Percentiles rank a stretch among this genome's conserved stretches.
These are phyloP conservation scores for Eledona agricola DNA, from an alignment of 2,888 invertebrate genomes.

Conservation along the genomic window DNA sequence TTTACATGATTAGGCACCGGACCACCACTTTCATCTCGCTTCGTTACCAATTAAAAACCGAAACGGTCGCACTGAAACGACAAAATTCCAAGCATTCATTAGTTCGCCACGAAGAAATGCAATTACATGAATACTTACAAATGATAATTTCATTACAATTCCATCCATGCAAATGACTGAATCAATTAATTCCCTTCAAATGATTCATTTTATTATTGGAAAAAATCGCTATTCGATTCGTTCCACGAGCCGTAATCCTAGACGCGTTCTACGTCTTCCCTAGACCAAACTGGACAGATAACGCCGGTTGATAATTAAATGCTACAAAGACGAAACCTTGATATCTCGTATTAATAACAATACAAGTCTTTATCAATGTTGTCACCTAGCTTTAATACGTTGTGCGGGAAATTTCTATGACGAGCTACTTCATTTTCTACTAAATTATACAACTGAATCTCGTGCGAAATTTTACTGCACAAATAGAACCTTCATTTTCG, in stretches of 20 bases:
- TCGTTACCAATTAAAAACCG: slow-evolving; percentile 6
- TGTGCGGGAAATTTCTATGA: no score
- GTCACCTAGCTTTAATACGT: no score
- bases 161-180: no score
- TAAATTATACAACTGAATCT: no score
- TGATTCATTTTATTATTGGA: no score
- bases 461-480: no score
- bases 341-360: background rate
- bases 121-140: slow-evolving; percentile 7
- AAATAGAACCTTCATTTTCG: no score
- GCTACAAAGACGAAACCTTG: background rate
- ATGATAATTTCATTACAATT: slow-evolving; percentile 8
- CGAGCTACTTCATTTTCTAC: no score
- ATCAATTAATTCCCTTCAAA: no score
- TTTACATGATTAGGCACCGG: slow-evolving; percentile 17
- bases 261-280: background rate
- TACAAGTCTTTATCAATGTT: background rate
- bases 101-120: background rate
- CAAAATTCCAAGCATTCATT: no score
- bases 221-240: background rate
- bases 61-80: no score
- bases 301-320: slow-evolving; percentile 1
- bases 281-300: background rate
- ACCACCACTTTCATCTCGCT: slow-evolving; percentile 2
- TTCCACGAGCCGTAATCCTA: background rate